phyloP scores from a whole-genome alignment of 2,113 vertebrate genomes.

The Odocoileus virginianus region DNA sequence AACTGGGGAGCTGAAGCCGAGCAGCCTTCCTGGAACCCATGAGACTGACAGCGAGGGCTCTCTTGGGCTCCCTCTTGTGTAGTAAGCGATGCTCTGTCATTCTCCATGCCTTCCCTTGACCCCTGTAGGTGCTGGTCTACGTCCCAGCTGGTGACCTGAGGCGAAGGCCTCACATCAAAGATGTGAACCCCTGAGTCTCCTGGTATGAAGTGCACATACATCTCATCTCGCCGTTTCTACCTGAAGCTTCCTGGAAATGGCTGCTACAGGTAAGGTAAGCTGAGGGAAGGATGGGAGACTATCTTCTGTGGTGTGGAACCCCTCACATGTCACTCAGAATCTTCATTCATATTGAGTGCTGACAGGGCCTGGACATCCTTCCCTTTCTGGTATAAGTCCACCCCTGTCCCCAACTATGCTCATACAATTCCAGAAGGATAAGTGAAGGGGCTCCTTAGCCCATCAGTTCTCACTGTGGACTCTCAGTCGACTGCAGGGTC shows the following conservation, averaged over 20 bases:
- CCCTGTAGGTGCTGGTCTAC: too few relatives aligned
- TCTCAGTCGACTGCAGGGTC: neutral
- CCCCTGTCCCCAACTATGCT: neutral
- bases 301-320: neutral
- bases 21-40: neutral
- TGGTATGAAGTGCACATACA: neutral
- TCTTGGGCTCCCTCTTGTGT: neutral
- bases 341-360: neutral
- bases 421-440: neutral
- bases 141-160: neutral
- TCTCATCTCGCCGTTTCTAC: neutral
- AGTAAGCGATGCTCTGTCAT: neutral
- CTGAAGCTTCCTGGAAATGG: neutral
- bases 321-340: neutral
- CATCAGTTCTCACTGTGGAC: neutral
- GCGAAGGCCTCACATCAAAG: neutral
- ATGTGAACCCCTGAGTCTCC: neutral
- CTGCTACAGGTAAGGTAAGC: neutral
- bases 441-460: neutral
- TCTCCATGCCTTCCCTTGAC: neutral
- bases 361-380: neutral
- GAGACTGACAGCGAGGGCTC: neutral
- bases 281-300: neutral
- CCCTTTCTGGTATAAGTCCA: neutral
- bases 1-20: neutral